A percentile compares a stretch with the other conserved stretches of the same genome.
These are phyloP conservation scores for Rhagologus leucostigma DNA, from an alignment of 2,113 vertebrate genomes.

Conservation along the genomic window DNA sequence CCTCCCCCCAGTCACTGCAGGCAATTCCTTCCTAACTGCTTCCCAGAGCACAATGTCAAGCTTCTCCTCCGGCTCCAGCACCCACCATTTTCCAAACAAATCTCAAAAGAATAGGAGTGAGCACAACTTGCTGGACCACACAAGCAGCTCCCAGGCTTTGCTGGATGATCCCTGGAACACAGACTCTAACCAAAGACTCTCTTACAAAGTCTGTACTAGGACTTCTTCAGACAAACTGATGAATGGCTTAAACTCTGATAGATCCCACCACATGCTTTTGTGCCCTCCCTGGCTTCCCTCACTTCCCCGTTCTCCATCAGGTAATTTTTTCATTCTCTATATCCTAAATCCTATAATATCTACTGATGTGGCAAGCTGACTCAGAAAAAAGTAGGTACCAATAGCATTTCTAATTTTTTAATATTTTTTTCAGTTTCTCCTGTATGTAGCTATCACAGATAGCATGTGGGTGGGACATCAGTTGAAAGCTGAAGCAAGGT, in stretches of 20 bases:
- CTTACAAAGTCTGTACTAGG: slow-evolving; percentile 70
- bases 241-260: slow-evolving; percentile 65
- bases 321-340: slow-evolving; percentile 61
- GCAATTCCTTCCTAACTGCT: slow-evolving; percentile 68
- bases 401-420: background rate
- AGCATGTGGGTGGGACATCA: background rate
- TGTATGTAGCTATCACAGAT: background rate
- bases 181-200: slow-evolving; percentile 63
- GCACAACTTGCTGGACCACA: slow-evolving; percentile 76
- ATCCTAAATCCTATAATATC: background rate
- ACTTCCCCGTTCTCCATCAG: slow-evolving; percentile 73
- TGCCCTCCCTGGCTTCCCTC: slow-evolving; percentile 73
- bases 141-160: slow-evolving; percentile 58
- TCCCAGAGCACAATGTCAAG: slow-evolving; percentile 53
- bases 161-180: slow-evolving; percentile 69
- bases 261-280: slow-evolving; percentile 52
- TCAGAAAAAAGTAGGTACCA: background rate
- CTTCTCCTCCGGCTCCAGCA: slow-evolving; percentile 16
- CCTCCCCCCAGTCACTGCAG: slow-evolving; percentile 79
- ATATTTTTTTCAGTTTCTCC: background rate
- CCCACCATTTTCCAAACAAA: slow-evolving; percentile 56
- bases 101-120: slow-evolving; percentile 83
- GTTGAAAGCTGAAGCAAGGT: background rate
- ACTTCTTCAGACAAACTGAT: slow-evolving; percentile 71
- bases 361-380: background rate